Percentiles rank a stretch among this genome's conserved stretches.
Conservation (phyloP, 92 coral and sea anemone genomes). For the Paragorgia papillata region DNA sequence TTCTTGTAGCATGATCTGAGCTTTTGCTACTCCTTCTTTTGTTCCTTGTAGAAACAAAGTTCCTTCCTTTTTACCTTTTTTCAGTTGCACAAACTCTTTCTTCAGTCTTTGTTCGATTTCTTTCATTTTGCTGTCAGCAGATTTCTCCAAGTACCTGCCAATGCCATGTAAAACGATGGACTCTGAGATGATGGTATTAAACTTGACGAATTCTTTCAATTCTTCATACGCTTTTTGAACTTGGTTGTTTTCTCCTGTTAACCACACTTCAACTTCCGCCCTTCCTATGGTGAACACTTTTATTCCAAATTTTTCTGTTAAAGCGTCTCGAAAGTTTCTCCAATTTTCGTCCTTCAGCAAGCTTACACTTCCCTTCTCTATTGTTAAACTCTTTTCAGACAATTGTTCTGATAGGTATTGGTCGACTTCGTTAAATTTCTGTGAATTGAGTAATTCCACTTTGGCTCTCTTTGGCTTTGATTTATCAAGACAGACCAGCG, state of each 20-base stretch:
- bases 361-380: slow-evolving; percentile 59
- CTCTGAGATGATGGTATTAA: slow-evolving; percentile 64
- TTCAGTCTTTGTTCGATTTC: slow-evolving; percentile 35
- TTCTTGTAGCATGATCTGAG: slow-evolving; percentile 8
- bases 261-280: slow-evolving; percentile 32
- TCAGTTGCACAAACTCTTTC: slow-evolving; percentile 44
- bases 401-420: neutral
- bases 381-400: slow-evolving; percentile 48
- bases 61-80: slow-evolving; percentile 37
- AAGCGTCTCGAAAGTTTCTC: slow-evolving; percentile 34
- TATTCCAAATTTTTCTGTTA: neutral
- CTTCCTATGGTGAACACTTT: neutral
- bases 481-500: neutral
- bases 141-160: slow-evolving; percentile 42
- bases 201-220: slow-evolving; percentile 57
- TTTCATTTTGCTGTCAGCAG: slow-evolving; percentile 41
- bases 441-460: neutral
- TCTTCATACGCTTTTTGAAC: slow-evolving; percentile 32
- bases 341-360: slow-evolving; percentile 60
- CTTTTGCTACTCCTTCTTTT: slow-evolving; percentile 57
- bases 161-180: slow-evolving; percentile 48
- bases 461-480: slow-evolving; percentile 6
- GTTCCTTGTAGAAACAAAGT: slow-evolving; percentile 59
- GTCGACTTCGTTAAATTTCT: neutral
- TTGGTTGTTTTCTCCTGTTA: slow-evolving; percentile 61